phyloP scores from a whole-genome alignment of 2,797 vertebrate species.

The Eulemur albifrons region DNA sequence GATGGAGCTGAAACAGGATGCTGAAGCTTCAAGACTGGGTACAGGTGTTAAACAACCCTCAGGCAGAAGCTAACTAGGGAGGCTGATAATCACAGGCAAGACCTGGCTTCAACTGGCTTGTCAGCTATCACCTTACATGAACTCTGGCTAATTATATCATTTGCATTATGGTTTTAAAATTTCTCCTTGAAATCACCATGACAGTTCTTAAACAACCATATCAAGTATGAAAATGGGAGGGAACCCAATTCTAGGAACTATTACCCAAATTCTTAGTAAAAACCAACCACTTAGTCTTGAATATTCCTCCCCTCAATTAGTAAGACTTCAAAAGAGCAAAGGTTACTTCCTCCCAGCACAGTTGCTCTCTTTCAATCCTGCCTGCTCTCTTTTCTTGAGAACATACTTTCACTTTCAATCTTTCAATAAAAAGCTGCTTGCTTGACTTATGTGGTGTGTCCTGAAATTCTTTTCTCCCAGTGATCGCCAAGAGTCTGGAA shows the following conservation, averaged over 20 bases:
- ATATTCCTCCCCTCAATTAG: background rate
- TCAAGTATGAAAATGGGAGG: background rate
- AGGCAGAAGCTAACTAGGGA: background rate
- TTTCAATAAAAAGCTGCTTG: background rate
- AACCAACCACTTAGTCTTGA: background rate
- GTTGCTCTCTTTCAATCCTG: background rate
- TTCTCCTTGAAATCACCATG: background rate
- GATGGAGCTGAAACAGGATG: background rate
- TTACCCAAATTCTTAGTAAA: background rate
- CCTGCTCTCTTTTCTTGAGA: background rate
- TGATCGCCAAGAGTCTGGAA: background rate
- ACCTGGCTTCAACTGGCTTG: background rate
- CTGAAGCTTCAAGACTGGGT: background rate
- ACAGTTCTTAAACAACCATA: background rate
- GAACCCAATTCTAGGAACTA: background rate
- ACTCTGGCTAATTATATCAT: background rate
- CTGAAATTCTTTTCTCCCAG: background rate
- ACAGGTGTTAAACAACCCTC: background rate
- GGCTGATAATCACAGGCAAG: background rate
- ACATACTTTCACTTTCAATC: background rate
- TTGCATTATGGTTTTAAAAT: background rate
- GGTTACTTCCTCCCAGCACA: background rate
- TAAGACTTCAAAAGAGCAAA: background rate
- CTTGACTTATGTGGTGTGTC: background rate
- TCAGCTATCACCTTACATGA: background rate